phyloP scores from a whole-genome alignment of 2,888 invertebrate genomes.

The Melieria omissa region DNA sequence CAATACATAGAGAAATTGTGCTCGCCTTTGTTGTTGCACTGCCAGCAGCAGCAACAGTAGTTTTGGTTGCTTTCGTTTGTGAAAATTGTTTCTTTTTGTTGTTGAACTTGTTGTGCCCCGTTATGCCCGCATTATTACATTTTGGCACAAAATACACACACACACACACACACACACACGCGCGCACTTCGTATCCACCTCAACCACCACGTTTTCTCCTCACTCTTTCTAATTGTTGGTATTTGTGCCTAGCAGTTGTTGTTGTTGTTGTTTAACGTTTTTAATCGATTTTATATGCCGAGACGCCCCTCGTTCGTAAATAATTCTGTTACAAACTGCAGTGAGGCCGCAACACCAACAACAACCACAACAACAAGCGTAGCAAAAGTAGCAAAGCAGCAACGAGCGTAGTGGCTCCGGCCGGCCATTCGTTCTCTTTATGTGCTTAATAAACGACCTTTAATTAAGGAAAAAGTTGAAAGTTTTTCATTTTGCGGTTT shows the following conservation, averaged over 20 bases:
- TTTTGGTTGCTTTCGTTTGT: background rate
- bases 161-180: background rate
- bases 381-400: background rate
- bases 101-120: background rate
- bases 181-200: background rate
- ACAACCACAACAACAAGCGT: background rate
- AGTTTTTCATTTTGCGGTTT: slow-evolving; percentile 23
- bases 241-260: background rate
- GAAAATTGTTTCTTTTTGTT: background rate
- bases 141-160: background rate
- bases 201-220: background rate
- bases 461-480: slow-evolving; percentile 31
- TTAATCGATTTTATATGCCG: slow-evolving; percentile 22
- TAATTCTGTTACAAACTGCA: slow-evolving; percentile 19
- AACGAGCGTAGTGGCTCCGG: slow-evolving; percentile 3
- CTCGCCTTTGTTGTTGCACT: background rate
- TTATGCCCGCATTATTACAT: slow-evolving; percentile 12
- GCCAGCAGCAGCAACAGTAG: background rate
- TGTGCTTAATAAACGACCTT: slow-evolving; percentile 25
- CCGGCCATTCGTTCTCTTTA: background rate
- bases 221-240: background rate
- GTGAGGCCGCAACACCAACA: background rate
- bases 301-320: background rate
- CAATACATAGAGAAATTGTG: too few relatives aligned
- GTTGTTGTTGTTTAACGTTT: slow-evolving; percentile 19